A percentile compares a stretch with the other conserved stretches of the same genome.
These are phyloP conservation scores for Ephialtes manifestator DNA, from an alignment of 2,888 invertebrate species.

Conservation along the genomic window DNA sequence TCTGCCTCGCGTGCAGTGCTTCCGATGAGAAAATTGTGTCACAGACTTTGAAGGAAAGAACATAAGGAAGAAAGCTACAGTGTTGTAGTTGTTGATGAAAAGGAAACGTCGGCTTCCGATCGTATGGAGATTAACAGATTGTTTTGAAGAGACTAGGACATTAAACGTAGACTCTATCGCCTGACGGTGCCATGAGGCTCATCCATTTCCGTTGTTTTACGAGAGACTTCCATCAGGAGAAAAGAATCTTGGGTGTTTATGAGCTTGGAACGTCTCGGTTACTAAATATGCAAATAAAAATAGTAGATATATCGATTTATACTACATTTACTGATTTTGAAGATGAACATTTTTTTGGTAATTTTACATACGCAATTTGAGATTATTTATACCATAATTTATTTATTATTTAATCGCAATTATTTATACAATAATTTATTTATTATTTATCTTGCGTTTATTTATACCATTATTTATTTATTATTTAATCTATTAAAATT, in stretches of 20 bases:
- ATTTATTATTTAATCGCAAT: no score
- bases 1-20: constrained; percentile 35
- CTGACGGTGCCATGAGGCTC: constrained; percentile 43
- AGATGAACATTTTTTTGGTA: no score
- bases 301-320: not conserved
- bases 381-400: no score
- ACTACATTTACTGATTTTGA: not conserved
- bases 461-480: no score
- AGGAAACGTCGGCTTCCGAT: constrained; percentile 55
- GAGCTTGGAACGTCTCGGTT: constrained; percentile 52
- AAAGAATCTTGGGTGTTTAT: constrained; percentile 8
- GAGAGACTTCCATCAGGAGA: constrained; percentile 32
- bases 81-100: constrained; percentile 42
- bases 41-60: constrained; percentile 37
- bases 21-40: constrained; percentile 62
- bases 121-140: constrained; percentile 36
- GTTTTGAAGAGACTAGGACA: constrained; percentile 50
- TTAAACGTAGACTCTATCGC: constrained; percentile 49
- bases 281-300: constrained; percentile 3
- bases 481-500: no score
- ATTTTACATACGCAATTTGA: no score
- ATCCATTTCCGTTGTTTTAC: constrained; percentile 66
- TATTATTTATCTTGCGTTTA: no score
- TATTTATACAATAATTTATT: no score
- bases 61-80: constrained; percentile 31